phyloP scores from a whole-genome alignment of 2,888 invertebrate genomes.

The Phoenoteleia sp. region DNA sequence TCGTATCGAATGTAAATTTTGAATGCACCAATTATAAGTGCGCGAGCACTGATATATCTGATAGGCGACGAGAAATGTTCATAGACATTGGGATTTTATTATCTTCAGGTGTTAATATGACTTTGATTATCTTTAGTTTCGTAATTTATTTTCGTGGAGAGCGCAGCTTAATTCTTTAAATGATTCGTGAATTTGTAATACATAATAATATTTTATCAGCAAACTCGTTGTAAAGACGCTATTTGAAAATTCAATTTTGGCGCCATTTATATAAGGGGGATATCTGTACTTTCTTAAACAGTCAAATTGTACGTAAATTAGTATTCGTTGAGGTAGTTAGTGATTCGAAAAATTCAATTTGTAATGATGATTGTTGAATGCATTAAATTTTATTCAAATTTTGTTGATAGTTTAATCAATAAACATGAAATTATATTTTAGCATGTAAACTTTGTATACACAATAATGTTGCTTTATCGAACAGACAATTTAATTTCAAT shows the following conservation, averaged over 20 bases:
- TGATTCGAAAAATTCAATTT: not conserved
- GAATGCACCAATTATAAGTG: conserved; percentile 39
- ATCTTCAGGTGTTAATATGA: not conserved
- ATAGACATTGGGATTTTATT: conserved; percentile 36
- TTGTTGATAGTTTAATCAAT: too few species aligned
- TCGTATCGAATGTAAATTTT: conserved; percentile 21
- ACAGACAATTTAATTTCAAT: too few species aligned
- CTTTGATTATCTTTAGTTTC: conserved; percentile 37
- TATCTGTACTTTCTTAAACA: not conserved
- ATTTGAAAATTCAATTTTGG: conserved; percentile 4
- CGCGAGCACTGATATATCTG: conserved; percentile 33
- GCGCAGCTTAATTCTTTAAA: not conserved
- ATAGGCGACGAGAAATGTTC: conserved; percentile 39
- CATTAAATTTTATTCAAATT: too few species aligned
- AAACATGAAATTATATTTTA: too few species aligned
- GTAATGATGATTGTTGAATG: not conserved
- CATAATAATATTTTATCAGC: not conserved
- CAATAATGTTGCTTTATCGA: too few species aligned
- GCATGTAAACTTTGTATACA: too few species aligned
- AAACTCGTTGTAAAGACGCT: not conserved
- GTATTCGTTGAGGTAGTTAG: not conserved
- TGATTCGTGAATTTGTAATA: not conserved
- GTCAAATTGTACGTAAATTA: not conserved
- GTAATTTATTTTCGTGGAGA: conserved; percentile 19
- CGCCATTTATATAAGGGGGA: not conserved